Percentiles rank a stretch among this genome's conserved stretches.
Evolutionary conservation across 2,113 vertebrate genomes (phyloP).

Genomic region (Ascaphus truei): DNA sequence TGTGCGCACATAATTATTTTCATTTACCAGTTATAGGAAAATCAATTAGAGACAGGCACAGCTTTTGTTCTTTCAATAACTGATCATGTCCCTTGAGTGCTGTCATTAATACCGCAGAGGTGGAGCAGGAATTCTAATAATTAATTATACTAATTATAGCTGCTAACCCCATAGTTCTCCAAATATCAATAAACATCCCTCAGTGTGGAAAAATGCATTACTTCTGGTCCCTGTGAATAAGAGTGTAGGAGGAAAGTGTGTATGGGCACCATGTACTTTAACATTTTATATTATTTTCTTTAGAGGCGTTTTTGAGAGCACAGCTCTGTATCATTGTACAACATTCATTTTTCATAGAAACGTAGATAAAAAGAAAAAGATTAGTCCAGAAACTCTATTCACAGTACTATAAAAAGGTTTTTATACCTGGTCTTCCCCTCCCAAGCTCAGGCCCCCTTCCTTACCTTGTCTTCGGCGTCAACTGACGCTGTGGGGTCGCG

Average conservation of each 20-base stretch:
- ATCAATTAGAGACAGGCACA: conserved; percentile 34
- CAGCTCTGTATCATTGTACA: background rate
- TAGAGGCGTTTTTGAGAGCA: background rate
- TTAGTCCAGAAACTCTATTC: too few relatives aligned
- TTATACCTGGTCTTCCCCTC: too few relatives aligned
- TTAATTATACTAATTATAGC: conserved; percentile 31
- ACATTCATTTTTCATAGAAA: conserved; percentile 5
- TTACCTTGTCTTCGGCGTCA: too few relatives aligned
- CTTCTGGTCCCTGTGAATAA: background rate
- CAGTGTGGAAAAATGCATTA: background rate
- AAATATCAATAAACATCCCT: conserved; percentile 21
- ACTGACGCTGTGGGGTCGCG: too few relatives aligned
- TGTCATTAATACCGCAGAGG: conserved; percentile 3
- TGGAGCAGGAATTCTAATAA: conserved; percentile 27
- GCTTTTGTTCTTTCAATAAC: conserved; percentile 34
- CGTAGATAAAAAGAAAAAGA: too few relatives aligned
- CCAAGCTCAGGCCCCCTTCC: too few relatives aligned
- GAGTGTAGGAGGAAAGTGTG: background rate
- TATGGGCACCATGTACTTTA: background rate
- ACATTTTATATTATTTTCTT: background rate
- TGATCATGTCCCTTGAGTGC: conserved; percentile 27
- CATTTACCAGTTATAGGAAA: conserved; percentile 27
- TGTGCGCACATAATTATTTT: conserved; percentile 36
- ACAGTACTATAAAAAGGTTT: too few relatives aligned
- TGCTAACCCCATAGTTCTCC: background rate